phyloP scores from a whole-genome alignment of 2,888 invertebrate species.

The Melolontha melolontha region DNA sequence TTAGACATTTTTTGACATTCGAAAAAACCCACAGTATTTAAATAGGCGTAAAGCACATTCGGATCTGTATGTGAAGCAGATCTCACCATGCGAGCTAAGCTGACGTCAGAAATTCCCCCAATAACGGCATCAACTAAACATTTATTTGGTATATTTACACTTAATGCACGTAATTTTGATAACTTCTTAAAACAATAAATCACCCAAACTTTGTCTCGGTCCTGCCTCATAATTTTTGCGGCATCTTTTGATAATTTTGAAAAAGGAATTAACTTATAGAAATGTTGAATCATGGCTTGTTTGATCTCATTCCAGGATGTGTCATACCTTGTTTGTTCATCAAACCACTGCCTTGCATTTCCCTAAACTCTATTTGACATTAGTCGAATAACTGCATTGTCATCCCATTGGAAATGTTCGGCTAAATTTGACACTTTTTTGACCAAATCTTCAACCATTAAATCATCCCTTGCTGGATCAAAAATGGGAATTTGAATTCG shows the following conservation, averaged over 20 bases:
- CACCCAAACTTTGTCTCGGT: slow-evolving; percentile 42
- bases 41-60: slow-evolving; percentile 43
- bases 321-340: slow-evolving; percentile 34
- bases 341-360: slow-evolving; percentile 44
- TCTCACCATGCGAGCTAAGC: slow-evolving; percentile 36
- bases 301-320: slow-evolving; percentile 27
- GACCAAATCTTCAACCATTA: slow-evolving; percentile 30
- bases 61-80: slow-evolving; percentile 39
- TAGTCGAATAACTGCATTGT: slow-evolving; percentile 38
- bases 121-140: slow-evolving; percentile 46
- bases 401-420: slow-evolving; percentile 44
- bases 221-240: slow-evolving; percentile 42
- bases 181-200: slow-evolving; percentile 49
- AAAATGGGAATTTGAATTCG: slow-evolving; percentile 24
- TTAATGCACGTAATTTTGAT: slow-evolving; percentile 38
- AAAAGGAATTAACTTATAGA: slow-evolving; percentile 1
- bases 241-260: slow-evolving; percentile 39
- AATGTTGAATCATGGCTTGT: background rate
- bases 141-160: slow-evolving; percentile 39
- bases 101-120: slow-evolving; percentile 46
- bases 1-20: too few relatives aligned
- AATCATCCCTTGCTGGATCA: slow-evolving; percentile 15
- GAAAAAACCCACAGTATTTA: too few relatives aligned
- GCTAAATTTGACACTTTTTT: slow-evolving; percentile 33
- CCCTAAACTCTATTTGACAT: slow-evolving; percentile 38